A percentile compares a stretch with the other conserved stretches of the same genome.
phyloP scores from a whole-genome alignment of 2,888 invertebrate species.

The Atherix ibis region DNA sequence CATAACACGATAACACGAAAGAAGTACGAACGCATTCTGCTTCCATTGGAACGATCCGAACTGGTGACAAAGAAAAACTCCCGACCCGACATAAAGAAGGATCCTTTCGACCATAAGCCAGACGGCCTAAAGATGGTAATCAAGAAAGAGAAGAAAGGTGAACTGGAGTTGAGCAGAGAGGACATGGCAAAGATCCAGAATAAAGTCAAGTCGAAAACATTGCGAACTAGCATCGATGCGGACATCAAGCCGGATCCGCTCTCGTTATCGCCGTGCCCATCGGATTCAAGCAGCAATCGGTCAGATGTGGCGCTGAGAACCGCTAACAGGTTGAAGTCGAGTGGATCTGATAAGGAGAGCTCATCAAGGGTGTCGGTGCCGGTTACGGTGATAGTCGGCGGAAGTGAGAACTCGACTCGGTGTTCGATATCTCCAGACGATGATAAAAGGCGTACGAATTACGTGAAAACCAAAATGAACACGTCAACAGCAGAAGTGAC shows the following conservation, averaged over 20 bases:
- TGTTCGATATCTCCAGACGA: conserved; percentile 3
- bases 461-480: background rate
- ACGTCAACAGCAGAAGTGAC: conserved; percentile 2
- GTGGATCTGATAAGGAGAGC: background rate
- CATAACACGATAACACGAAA: conserved; percentile 12
- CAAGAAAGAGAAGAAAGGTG: conserved; percentile 9
- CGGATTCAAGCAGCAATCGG: no score
- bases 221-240: background rate
- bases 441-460: background rate
- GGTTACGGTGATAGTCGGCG: conserved; percentile 13
- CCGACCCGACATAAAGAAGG: background rate
- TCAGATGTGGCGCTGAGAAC: background rate
- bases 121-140: conserved; percentile 10
- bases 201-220: conserved; percentile 11
- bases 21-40: conserved; percentile 14
- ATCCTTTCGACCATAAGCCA: conserved; percentile 6
- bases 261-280: background rate
- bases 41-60: conserved; percentile 13
- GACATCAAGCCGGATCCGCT: conserved; percentile 5
- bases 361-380: conserved; percentile 10
- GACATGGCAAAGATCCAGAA: conserved; percentile 14
- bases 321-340: background rate
- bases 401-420: background rate
- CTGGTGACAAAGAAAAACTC: conserved; percentile 9
- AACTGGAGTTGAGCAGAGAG: conserved; percentile 11